These are phyloP conservation scores for Oxyura jamaicensis DNA, from an alignment of 2,113 vertebrate genomes.

Conservation along the genomic window DNA sequence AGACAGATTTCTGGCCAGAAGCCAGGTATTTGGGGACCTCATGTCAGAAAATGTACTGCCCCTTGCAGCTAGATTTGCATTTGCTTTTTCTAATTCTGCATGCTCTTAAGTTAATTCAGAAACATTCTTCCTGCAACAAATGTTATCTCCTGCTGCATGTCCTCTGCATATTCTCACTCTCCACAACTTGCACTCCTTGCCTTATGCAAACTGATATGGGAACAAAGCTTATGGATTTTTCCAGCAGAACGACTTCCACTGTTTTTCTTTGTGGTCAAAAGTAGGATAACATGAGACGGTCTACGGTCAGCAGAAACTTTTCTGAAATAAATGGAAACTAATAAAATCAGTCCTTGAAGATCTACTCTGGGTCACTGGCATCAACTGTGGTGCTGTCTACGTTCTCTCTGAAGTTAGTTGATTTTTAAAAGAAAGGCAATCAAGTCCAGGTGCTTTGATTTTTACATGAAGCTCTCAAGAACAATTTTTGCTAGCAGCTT, in stretches of 20 bases:
- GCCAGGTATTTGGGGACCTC: background rate
- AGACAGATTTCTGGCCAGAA: background rate
- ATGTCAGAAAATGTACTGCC: background rate
- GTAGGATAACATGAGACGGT: background rate
- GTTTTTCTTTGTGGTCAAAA: background rate
- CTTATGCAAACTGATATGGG: background rate
- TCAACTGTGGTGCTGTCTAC: background rate
- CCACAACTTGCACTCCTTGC: background rate
- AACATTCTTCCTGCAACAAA: background rate
- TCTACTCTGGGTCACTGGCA: background rate
- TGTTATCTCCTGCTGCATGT: background rate
- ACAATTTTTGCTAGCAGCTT: background rate
- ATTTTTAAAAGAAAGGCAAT: background rate
- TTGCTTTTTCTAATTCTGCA: constrained; percentile 1
- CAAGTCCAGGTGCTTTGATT: constrained; percentile 1
- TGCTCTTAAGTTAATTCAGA: background rate
- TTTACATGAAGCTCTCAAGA: background rate
- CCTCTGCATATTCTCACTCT: background rate
- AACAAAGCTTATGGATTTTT: background rate
- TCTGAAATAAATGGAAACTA: constrained; percentile 30
- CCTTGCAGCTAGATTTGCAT: background rate
- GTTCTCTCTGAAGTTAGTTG: background rate
- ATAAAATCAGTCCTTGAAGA: background rate
- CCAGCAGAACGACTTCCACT: background rate
- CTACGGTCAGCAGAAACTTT: background rate